These are phyloP conservation scores for Caenorhabditis drosophilae DNA, from an alignment of 2,888 invertebrate genomes.

Conservation along the genomic window DNA sequence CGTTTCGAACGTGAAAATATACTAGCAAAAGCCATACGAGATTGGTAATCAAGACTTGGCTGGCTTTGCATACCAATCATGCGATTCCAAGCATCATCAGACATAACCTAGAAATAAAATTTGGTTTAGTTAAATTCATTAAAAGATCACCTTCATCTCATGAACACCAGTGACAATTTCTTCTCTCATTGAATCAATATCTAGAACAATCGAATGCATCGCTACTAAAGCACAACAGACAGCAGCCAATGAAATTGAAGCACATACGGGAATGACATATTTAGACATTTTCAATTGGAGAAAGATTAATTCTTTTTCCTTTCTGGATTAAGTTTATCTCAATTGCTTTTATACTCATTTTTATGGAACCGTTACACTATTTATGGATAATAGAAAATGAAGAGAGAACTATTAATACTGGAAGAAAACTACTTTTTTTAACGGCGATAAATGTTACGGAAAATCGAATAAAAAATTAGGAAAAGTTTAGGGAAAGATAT, in stretches of 20 bases:
- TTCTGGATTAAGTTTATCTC: background rate
- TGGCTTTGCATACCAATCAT: constrained; percentile 45
- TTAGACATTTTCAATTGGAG: constrained; percentile 29
- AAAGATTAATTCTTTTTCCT: background rate
- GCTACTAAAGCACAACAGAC: constrained; percentile 42
- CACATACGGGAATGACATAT: constrained; percentile 45
- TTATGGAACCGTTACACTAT: background rate
- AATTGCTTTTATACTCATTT: constrained; percentile 12
- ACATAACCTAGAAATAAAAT: constrained; percentile 29
- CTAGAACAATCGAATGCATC: constrained; percentile 49
- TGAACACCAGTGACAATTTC: constrained; percentile 48
- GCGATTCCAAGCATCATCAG: constrained; percentile 52
- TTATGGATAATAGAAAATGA: background rate
- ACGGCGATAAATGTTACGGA: constrained; percentile 10
- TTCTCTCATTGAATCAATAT: constrained; percentile 45
- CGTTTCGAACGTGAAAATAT: constrained; percentile 36
- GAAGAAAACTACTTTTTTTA: constrained; percentile 34
- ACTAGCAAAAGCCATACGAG: constrained; percentile 46
- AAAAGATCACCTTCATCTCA: constrained; percentile 39
- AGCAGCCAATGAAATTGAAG: constrained; percentile 40
- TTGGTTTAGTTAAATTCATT: constrained; percentile 4
- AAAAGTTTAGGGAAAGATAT: background rate
- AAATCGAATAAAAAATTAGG: constrained; percentile 37
- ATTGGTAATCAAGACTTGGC: constrained; percentile 35
- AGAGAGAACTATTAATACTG: constrained; percentile 24